These are phyloP conservation scores for Pelmatolapia mariae DNA, from an alignment of 2,113 vertebrate genomes.

Conservation along the genomic window DNA sequence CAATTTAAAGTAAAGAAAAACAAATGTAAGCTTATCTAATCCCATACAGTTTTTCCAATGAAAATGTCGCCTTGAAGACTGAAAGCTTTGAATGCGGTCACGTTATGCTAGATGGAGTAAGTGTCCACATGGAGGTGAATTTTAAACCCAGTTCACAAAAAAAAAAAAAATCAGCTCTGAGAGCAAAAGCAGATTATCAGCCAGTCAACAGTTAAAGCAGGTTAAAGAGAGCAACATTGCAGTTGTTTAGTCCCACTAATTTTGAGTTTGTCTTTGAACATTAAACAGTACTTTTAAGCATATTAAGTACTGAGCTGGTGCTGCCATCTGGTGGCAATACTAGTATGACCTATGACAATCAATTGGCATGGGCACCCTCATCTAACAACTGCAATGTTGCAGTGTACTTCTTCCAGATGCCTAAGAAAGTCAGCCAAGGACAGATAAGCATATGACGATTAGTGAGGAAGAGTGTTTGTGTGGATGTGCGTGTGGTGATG, in stretches of 20 bases:
- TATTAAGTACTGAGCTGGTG: neutral
- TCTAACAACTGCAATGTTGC: slow-evolving; percentile 41
- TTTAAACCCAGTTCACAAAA: neutral
- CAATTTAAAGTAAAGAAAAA: neutral
- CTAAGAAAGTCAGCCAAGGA: slow-evolving; percentile 3
- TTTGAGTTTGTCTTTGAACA: neutral
- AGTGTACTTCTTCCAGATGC: neutral
- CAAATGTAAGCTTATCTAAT: neutral
- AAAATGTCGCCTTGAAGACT: neutral
- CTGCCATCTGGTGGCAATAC: slow-evolving; percentile 30
- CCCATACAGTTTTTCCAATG: neutral
- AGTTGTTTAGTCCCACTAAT: slow-evolving; percentile 1
- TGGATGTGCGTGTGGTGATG: neutral
- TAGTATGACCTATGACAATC: neutral
- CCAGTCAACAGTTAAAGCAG: neutral
- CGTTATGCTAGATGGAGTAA: neutral
- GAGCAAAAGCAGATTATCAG: neutral
- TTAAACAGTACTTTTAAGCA: neutral
- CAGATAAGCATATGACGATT: neutral
- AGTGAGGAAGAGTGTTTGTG: neutral
- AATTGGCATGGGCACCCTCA: neutral
- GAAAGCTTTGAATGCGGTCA: neutral
- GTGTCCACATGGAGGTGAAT: neutral
- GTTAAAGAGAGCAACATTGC: slow-evolving; percentile 37
- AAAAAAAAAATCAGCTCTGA: neutral